A percentile compares a stretch with the other conserved stretches of the same genome.
Evolutionary conservation across 2,797 vertebrate genomes (phyloP).

Genomic region (Lophius americanus): DNA sequence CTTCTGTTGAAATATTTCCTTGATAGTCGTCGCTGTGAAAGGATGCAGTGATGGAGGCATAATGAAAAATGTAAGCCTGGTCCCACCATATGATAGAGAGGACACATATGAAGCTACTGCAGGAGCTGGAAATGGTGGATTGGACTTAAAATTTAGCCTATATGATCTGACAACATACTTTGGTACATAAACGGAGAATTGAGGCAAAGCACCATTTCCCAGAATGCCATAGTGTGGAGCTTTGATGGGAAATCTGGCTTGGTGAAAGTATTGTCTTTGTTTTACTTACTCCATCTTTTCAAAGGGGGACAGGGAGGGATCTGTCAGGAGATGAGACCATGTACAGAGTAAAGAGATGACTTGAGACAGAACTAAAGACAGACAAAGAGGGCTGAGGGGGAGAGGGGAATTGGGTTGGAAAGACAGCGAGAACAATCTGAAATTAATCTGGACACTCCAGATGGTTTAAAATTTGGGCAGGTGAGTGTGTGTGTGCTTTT

Average conservation of each 20-base stretch:
- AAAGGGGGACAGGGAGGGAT: constrained; percentile 38
- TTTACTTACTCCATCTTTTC: constrained; percentile 69
- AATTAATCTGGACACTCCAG: constrained; percentile 77
- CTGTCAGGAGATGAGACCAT: constrained; percentile 41
- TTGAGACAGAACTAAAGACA: constrained; percentile 54
- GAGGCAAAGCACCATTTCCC: constrained; percentile 32
- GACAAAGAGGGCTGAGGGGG: constrained; percentile 59
- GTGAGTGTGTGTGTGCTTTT: constrained; percentile 19
- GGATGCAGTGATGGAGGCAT: too few species aligned
- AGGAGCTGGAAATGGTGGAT: too few species aligned
- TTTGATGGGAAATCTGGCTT: constrained; percentile 57
- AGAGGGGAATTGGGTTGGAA: constrained; percentile 76
- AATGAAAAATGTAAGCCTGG: too few species aligned
- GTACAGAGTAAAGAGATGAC: constrained; percentile 54
- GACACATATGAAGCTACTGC: too few species aligned
- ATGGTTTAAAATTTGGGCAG: constrained; percentile 64
- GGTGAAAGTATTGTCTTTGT: constrained; percentile 59
- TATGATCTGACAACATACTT: too few species aligned
- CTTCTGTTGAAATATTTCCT: too few species aligned
- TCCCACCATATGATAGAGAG: too few species aligned
- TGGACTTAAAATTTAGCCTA: too few species aligned
- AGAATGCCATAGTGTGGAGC: constrained; percentile 51
- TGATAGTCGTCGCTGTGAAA: too few species aligned
- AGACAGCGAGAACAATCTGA: constrained; percentile 71
- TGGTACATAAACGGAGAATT: constrained; percentile 17